Evolutionary conservation across 2,888 invertebrate species (phyloP).

Genomic region (Anaspis maculata): DNA sequence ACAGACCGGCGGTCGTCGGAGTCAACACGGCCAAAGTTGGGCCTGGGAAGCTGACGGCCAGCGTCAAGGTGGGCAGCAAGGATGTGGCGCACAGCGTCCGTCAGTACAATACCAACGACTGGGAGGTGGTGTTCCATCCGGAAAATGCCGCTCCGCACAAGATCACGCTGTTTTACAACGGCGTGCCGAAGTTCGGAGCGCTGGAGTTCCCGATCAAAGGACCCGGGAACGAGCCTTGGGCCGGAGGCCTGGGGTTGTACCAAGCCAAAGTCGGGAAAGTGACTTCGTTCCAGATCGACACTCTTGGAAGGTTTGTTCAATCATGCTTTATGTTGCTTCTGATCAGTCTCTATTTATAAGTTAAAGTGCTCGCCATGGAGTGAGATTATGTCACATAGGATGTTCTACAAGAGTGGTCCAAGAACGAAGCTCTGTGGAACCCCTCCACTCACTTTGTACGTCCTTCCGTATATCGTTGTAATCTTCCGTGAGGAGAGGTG

Average conservation of each 20-base stretch:
- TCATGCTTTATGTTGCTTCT: too few species aligned
- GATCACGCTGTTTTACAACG: conserved; percentile 79
- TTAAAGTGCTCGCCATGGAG: too few species aligned
- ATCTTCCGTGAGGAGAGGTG: too few species aligned
- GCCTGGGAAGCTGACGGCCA: conserved; percentile 71
- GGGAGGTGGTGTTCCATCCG: conserved; percentile 84
- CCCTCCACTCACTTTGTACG: too few species aligned
- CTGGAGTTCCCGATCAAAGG: conserved; percentile 50
- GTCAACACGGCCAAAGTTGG: conserved; percentile 62
- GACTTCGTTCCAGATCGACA: conserved; percentile 83
- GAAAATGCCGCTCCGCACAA: conserved; percentile 80
- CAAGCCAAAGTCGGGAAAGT: conserved; percentile 75
- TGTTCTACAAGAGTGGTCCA: too few species aligned
- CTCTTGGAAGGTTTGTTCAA: conserved; percentile 67
- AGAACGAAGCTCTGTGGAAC: too few species aligned
- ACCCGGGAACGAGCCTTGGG: conserved; percentile 45
- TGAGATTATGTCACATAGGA: too few species aligned
- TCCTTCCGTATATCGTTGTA: too few species aligned
- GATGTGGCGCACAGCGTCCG: conserved; percentile 77
- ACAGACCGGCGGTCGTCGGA: conserved; percentile 72
- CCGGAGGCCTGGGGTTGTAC: conserved; percentile 73
- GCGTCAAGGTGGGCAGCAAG: conserved; percentile 72
- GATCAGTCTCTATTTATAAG: too few species aligned
- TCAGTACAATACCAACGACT: conserved; percentile 58
- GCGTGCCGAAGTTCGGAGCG: conserved; percentile 58